Evolutionary conservation across 35 echinoderm and acorn worm species (phyloP).

Genomic region (Stichopus chloronotus): DNA sequence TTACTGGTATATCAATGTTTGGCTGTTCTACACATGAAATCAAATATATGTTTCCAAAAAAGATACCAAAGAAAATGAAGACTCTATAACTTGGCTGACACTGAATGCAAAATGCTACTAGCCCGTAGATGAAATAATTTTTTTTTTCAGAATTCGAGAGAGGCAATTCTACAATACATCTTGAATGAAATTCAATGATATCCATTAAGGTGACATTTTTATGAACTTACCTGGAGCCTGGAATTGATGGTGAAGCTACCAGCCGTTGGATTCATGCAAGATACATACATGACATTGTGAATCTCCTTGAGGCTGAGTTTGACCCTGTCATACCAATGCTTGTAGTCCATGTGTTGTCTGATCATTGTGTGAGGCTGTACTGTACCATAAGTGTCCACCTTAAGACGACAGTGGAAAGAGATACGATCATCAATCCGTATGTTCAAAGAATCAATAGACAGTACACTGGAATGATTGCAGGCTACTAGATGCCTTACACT

Average conservation of each 20-base stretch:
- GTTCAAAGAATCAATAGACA: neutral
- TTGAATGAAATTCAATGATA: too few species aligned
- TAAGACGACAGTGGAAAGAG: neutral
- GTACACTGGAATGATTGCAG: neutral
- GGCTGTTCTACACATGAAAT: too few species aligned
- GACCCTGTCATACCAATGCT: slow-evolving; percentile 91
- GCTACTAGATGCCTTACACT: too few species aligned
- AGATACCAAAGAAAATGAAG: too few species aligned
- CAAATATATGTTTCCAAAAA: too few species aligned
- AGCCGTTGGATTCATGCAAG: slow-evolving; percentile 98
- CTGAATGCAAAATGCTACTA: too few species aligned
- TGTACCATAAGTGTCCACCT: slow-evolving; percentile 94
- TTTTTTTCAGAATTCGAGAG: too few species aligned
- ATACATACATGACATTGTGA: slow-evolving; percentile 97
- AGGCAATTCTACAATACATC: too few species aligned
- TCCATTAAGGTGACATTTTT: neutral
- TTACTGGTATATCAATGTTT: too few species aligned
- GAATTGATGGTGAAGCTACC: slow-evolving; percentile 99
- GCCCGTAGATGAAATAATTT: too few species aligned
- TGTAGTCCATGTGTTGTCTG: slow-evolving; percentile 98
- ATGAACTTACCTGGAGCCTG: slow-evolving; percentile 71
- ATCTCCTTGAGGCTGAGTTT: slow-evolving; percentile 96
- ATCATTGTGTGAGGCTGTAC: slow-evolving; percentile 96
- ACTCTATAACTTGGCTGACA: too few species aligned
- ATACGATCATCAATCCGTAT: neutral